Evolutionary conservation across 2,888 invertebrate genomes (phyloP).

Genomic region (Drosophila seclusa): DNA sequence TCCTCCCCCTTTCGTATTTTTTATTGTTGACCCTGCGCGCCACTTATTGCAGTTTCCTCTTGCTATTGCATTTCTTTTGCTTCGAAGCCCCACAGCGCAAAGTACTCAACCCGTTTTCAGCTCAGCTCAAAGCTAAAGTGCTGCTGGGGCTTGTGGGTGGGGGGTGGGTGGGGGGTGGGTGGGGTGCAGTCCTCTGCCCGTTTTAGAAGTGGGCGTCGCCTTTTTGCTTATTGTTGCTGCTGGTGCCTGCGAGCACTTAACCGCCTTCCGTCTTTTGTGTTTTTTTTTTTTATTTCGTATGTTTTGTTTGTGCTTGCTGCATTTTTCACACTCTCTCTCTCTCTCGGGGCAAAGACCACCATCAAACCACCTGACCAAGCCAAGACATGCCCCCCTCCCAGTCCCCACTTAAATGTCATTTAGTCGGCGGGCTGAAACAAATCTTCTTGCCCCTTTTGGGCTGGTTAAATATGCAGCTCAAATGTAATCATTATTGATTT

Average conservation of each 20-base stretch:
- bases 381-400: constrained; percentile 40
- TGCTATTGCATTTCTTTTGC: constrained; percentile 77
- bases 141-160: constrained; percentile 7
- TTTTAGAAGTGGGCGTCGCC: constrained; percentile 64
- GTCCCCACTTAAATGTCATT: constrained; percentile 66
- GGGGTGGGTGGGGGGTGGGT: constrained; percentile 8
- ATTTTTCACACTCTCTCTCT: constrained; percentile 64
- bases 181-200: not conserved
- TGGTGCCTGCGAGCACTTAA: constrained; percentile 75
- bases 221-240: constrained; percentile 49
- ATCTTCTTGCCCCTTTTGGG: constrained; percentile 34
- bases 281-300: constrained; percentile 41
- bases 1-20: constrained; percentile 10
- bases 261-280: constrained; percentile 81
- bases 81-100: constrained; percentile 77
- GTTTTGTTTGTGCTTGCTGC: constrained; percentile 39
- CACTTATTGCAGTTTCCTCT: constrained; percentile 77
- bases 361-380: constrained; percentile 52
- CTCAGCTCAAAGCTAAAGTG: constrained; percentile 43
- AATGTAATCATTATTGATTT: constrained; percentile 81
- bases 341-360: constrained; percentile 12
- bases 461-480: constrained; percentile 78
- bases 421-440: constrained; percentile 47
- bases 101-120: constrained; percentile 71
- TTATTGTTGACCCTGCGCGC: constrained; percentile 81